Base-by-base conservation (phyloP, 2,113 vertebrate species). In the Charadrius vociferus region DNA sequence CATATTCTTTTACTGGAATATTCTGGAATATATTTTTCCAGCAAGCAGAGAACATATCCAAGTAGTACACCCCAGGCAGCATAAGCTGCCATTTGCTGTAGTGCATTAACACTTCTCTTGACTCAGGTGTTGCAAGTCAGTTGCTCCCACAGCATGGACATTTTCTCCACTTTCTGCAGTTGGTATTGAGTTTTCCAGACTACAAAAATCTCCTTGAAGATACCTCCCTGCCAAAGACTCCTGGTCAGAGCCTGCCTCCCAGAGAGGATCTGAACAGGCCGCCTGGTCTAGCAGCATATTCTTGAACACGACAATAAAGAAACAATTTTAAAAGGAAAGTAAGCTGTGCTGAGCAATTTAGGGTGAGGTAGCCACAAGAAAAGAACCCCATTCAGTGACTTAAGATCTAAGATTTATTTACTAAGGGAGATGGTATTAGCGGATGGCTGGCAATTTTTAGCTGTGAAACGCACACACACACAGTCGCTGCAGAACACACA, bases 231-330 rank as follows among this genome's bases (percentile, higher is more conserved):
- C 97, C 87, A 98, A 92, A 16, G 98, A 97, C 96, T 99, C 99
- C 56, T 98, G 96, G 82, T 45, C 53, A 77, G 30, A 56, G 4
- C 18, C 47, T 77, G 18, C 19, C 58, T 41, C 19, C 30, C 63
- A 45, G 34, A 58, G 36, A 63, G 53, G 23, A 72, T 53, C 26
- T 34, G 43, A 78, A 45, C 32, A 22, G 4, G 30, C 26, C 10
- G 98, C 90, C 88, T 97, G 97, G 68, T 98, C 98, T 29, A 99
- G 98, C 98, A 99, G 98, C 98, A 98, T 99, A 80, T 98, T 99
- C 95, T 97, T 66, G 47, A 93, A 19, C 2, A 29, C 10, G 14
- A 56, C 10, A 27, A 34, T 27, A 37, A 75, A 80, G 62, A 61
- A 88, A 73, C 17, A 43, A n/a, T 37, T 65, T 27, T 37, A 14